Percentiles rank a stretch among this genome's conserved stretches.
Evolutionary conservation across 2,797 vertebrate genomes (phyloP).

Genomic region (Mormyrops attenuatus): DNA sequence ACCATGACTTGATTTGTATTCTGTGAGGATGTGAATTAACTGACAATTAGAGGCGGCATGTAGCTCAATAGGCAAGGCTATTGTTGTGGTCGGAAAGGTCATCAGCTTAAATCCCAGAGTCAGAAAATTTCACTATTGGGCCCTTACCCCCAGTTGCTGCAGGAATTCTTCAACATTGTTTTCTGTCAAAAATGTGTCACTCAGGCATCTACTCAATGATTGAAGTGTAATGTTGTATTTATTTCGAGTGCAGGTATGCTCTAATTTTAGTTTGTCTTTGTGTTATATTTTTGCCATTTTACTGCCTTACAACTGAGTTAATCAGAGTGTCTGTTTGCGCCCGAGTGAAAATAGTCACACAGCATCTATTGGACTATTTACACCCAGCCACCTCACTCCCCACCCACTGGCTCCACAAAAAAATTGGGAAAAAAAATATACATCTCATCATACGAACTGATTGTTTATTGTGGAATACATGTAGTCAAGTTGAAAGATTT

Average conservation of each 20-base stretch:
- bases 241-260: not conserved
- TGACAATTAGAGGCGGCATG: not conserved
- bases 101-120: not conserved
- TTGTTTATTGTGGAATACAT: not conserved
- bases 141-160: not conserved
- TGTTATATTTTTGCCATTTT: not conserved
- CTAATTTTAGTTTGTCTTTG: not conserved
- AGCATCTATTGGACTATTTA: not conserved
- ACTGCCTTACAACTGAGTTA: not conserved
- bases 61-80: not conserved
- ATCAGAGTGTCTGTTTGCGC: not conserved
- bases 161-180: not conserved
- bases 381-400: not conserved
- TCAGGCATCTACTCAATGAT: not conserved
- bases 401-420: not conserved
- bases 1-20: not conserved
- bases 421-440: not conserved
- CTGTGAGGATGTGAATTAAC: not conserved
- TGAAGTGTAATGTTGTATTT: not conserved
- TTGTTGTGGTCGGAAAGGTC: not conserved
- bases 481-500: not conserved
- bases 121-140: not conserved
- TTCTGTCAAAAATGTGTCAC: not conserved
- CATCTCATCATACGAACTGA: not conserved
- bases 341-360: not conserved